Base-by-base conservation (phyloP, 2,888 invertebrate genomes). In the Plemyria rubiginata region DNA sequence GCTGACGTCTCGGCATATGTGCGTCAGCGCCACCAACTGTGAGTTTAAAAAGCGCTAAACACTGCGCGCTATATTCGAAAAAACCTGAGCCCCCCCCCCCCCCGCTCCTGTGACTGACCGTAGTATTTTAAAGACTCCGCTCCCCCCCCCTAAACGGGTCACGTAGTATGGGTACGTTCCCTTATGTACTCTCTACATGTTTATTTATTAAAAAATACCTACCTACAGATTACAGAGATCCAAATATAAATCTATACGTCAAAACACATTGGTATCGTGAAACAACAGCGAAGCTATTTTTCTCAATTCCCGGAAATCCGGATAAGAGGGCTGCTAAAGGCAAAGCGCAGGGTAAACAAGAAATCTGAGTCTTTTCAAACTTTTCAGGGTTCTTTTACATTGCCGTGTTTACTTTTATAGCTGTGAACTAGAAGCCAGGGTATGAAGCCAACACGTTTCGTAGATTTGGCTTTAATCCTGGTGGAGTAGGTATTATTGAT, bases 311-410 rank as follows among this genome's bases (percentile, higher is more conserved):
- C 36, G 45, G 54, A 66, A 65, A 69, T 63, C 65, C 65, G 61
- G 56, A 65, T 68, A 68, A 67, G 64, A 56, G 61, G 54, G 62
- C 64, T 61, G 59, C 64, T 64, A 62, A 59, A 68, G 60, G 65
- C 67, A 64, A 68, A 66, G 57, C 62, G 56, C 54, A 29, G 36
- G 54, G 66, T 65, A 68, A 69, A 71, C 66, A 71, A 62, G 69
- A 68, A 66, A 69, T 54, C 65, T 59, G 67, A 69, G 65, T 62
- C 62, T 65, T 60, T 64, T 62, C 67, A 61, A 69, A 61, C 65
- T 59, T 59, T 22, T 45, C 55, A 60, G 57, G 65, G 65, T 60
- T 64, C 62, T 64, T 63, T 70, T 66, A 66, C 66, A 67, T 54
- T 29, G 22, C 13, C 50, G 60, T 52, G 48, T 45, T 51, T 53